phyloP scores from a whole-genome alignment of 2,888 invertebrate genomes.

The Polia nebulosa region DNA sequence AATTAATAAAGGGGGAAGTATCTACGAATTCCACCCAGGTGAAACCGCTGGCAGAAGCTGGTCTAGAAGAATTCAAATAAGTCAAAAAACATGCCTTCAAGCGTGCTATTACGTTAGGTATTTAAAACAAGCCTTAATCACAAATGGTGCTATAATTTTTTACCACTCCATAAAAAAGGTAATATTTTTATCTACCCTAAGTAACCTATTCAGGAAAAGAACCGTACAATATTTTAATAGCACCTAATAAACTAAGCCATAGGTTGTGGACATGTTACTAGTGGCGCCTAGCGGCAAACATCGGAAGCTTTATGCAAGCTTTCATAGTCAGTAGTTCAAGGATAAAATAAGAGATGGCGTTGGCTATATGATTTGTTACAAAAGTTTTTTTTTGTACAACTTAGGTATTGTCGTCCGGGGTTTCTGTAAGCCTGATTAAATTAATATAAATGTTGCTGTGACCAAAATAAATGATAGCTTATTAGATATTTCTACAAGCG shows the following conservation, averaged over 20 bases:
- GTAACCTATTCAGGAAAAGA: conserved; percentile 20
- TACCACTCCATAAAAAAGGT: conserved; percentile 24
- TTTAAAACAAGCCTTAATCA: neutral
- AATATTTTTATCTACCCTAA: conserved; percentile 16
- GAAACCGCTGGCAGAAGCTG: too few species aligned
- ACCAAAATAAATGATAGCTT: neutral
- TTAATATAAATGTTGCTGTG: neutral
- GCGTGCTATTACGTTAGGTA: neutral
- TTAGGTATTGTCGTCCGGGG: neutral
- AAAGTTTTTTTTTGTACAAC: neutral
- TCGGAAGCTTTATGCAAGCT: conserved; percentile 44
- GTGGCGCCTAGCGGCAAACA: conserved; percentile 9
- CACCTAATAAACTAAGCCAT: neutral
- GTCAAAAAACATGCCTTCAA: neutral
- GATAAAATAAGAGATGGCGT: conserved; percentile 56
- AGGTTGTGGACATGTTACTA: neutral
- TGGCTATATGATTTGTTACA: neutral
- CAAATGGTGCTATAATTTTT: neutral
- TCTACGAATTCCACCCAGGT: too few species aligned
- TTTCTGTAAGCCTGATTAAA: neutral
- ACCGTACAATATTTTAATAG: neutral
- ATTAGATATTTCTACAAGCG: too few species aligned
- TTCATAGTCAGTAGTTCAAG: conserved; percentile 40
- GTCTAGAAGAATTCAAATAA: too few species aligned
- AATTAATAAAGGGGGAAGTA: too few species aligned